These are phyloP conservation scores for Pristionchus entomophagus DNA, from an alignment of 2,888 invertebrate species.

Conservation along the genomic window DNA sequence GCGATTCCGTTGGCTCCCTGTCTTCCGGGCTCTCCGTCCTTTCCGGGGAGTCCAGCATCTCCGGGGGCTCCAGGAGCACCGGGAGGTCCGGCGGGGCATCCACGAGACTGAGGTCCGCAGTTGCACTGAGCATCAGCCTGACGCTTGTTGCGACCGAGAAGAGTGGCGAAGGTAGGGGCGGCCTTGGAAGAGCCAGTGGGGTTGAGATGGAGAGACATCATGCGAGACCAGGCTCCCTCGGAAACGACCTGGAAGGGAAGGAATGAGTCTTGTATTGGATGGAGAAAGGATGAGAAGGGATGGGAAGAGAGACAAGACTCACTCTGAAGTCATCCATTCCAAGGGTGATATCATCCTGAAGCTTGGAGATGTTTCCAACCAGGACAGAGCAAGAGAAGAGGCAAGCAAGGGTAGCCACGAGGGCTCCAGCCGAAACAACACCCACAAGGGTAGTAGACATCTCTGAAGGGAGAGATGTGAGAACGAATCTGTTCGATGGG, in stretches of 20 bases:
- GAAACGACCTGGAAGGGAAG: constrained; percentile 54
- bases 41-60: constrained; percentile 60
- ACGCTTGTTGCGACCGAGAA: constrained; percentile 62
- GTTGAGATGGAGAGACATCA: constrained; percentile 60
- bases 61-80: constrained; percentile 65
- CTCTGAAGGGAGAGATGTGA: constrained; percentile 37
- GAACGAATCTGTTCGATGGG: not conserved
- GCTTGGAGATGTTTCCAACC: constrained; percentile 57
- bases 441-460: constrained; percentile 51
- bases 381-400: constrained; percentile 56
- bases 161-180: constrained; percentile 60
- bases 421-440: constrained; percentile 57
- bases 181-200: constrained; percentile 58
- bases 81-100: constrained; percentile 68
- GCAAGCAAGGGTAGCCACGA: constrained; percentile 56
- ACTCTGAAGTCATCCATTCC: constrained; percentile 64
- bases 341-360: constrained; percentile 58
- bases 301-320: constrained; percentile 24
- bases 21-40: constrained; percentile 62
- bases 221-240: constrained; percentile 63
- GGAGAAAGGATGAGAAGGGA: not conserved
- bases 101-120: constrained; percentile 63
- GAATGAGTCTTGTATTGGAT: not conserved
- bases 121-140: constrained; percentile 61
- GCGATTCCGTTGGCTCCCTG: constrained; percentile 64